phyloP scores from a whole-genome alignment of 2,113 vertebrate genomes.

The Melanerpes formicivorus region DNA sequence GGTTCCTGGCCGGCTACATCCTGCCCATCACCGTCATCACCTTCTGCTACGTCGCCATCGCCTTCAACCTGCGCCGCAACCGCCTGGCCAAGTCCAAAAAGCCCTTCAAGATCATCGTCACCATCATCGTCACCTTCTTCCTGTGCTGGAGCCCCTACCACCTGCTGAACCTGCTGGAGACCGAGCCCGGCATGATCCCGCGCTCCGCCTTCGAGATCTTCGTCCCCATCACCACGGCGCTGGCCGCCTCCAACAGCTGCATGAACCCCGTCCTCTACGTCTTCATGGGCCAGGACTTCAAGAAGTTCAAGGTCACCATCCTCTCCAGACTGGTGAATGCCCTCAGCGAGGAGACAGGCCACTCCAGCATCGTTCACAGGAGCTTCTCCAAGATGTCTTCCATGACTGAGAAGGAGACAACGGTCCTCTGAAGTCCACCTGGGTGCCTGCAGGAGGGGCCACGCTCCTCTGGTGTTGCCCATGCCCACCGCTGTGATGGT shows the following conservation, averaged over 20 bases:
- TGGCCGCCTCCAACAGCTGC: slow-evolving; percentile 91
- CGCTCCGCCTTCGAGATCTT: slow-evolving; percentile 55
- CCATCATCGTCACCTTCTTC: slow-evolving; percentile 88
- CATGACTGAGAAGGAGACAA: slow-evolving; percentile 73
- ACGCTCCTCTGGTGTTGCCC: neutral
- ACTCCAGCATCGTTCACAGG: slow-evolving; percentile 71
- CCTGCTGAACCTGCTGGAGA: slow-evolving; percentile 81
- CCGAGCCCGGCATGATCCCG: neutral
- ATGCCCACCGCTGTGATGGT: neutral
- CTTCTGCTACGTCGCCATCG: slow-evolving; percentile 78
- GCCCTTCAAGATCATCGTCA: slow-evolving; percentile 86
- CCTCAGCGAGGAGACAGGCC: slow-evolving; percentile 76
- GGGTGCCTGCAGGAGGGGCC: neutral
- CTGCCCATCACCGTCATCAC: slow-evolving; percentile 83
- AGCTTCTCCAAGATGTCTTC: slow-evolving; percentile 78
- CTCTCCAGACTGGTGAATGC: slow-evolving; percentile 78
- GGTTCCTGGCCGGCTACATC: slow-evolving; percentile 84
- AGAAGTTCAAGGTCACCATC: slow-evolving; percentile 78
- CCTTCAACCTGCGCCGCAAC: slow-evolving; percentile 77
- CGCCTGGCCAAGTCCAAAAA: slow-evolving; percentile 82
- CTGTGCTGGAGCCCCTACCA: slow-evolving; percentile 91
- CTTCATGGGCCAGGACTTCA: slow-evolving; percentile 95
- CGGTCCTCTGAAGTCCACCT: slow-evolving; percentile 44
- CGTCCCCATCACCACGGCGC: slow-evolving; percentile 67
- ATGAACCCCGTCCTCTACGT: slow-evolving; percentile 94